phyloP scores from a whole-genome alignment of 1,140 invertebrate species.

The Macrostomum lignano region DNA sequence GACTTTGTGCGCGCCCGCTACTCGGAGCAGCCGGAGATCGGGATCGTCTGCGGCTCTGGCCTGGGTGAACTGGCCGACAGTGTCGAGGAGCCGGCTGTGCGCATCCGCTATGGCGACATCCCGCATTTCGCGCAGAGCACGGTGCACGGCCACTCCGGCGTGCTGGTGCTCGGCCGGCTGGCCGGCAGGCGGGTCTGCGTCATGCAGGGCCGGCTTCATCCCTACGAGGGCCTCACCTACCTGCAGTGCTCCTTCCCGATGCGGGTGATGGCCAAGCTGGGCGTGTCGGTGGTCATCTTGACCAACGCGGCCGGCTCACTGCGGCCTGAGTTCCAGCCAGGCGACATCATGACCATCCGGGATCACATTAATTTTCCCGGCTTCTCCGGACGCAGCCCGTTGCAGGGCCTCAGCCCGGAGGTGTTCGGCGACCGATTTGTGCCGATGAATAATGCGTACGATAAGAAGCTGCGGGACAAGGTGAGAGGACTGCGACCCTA shows the following conservation, averaged over 20 bases:
- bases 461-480: constrained; percentile 39
- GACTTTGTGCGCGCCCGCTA: too few species aligned
- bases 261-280: constrained; percentile 67
- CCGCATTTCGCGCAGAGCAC: constrained; percentile 59
- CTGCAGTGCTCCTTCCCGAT: constrained; percentile 74
- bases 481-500: too few species aligned
- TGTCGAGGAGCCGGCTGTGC: constrained; percentile 38
- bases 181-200: constrained; percentile 45
- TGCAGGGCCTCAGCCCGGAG: too few species aligned
- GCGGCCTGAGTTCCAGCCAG: constrained; percentile 53
- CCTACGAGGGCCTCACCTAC: constrained; percentile 80
- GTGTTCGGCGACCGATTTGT: constrained; percentile 74
- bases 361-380: constrained; percentile 63
- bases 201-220: constrained; percentile 82
- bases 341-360: constrained; percentile 78
- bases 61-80: constrained; percentile 52
- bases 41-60: constrained; percentile 81
- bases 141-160: constrained; percentile 60
- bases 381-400: constrained; percentile 62
- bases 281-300: constrained; percentile 51
- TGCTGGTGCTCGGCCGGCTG: constrained; percentile 58
- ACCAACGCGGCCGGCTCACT: constrained; percentile 81
- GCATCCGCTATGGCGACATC: constrained; percentile 58
- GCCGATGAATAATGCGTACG: constrained; percentile 59
- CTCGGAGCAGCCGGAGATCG: constrained; percentile 62